Evolutionary conservation across 2,797 vertebrate species (phyloP), one percentile per base, ranked within the genome.

Genomic region (Otolemur crassicaudatus): DNA sequence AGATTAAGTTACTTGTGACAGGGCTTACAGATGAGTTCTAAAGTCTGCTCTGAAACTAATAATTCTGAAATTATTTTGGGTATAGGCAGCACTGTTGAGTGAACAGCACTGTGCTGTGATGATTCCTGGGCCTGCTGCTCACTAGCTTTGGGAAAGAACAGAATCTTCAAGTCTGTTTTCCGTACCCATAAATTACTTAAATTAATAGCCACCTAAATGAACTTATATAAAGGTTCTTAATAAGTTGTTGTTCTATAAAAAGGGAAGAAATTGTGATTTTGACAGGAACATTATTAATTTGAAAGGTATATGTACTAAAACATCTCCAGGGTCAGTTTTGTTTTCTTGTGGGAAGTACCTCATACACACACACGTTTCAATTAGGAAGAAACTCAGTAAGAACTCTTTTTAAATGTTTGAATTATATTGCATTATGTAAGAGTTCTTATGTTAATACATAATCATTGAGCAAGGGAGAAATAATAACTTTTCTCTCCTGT

Each of bases 391-490:
- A 31, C 37, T 31, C 58, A n/a, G 0, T 6, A 9, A 53, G 69
- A 82, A 37, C 22, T 67, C 23, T 81, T 9, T 72, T 53, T 69
- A 46, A 22, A 49, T 17, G 1, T n/a, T 56, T 81, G 65, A 65
- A 53, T 40, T 43, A 0, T n/a, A 0, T n/a, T 34, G 6, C 3
- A 65, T 61, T 53, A 53, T 0, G 0, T 7, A 7, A 16, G 75
- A 19, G 9, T 65, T 13, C 37, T 4, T n/a, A 13, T 79, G 22
- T 37, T 80, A 29, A 14, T 60, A 12, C 29, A 10, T 70, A 56
- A 34, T 53, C 25, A 43, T 9, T 22, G 29, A 53, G 29, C 3
- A 53, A 56, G 60, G 70, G 63, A 77, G 61, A 79, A 13, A 12
- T 85, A 37, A 23, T 20, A 23, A 17, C 5, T 67, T 14, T 76